Evolutionary conservation across 1,140 invertebrate species (phyloP), one percentile per base, ranked within the genome.

Genomic region (Drosophila carrolli): DNA sequence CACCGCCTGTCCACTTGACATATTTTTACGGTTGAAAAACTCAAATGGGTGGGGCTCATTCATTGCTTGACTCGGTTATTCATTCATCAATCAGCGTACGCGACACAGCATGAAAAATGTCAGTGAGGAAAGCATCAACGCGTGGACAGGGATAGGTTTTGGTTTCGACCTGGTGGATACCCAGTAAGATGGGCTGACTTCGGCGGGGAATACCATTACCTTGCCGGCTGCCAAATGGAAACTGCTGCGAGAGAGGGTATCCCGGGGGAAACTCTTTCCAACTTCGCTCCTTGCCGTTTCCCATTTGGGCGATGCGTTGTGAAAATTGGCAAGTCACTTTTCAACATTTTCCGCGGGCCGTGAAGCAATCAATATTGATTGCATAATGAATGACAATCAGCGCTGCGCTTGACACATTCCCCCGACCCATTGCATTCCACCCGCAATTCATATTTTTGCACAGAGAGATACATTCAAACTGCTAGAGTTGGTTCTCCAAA

Each of bases 291-390:
- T 50, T 50, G 48, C 27, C 48, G 8, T 14, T 63, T 4, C 54
- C 54, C 53, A 37, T 50, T 55, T 66, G 53, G 56, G 53, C 71
- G 71, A 75, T 75, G 74, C 75, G 74, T 77, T 68, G 74, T 75
- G 70, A 88, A 86, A 81, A 85, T 82, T 86, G 82, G 63, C 83
- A 80, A 88, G 83, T 88, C 83, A 88, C 71, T 86, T 70, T 78
- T 82, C 79, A 82, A 68, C 66, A 81, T 74, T 70, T 71, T 65
- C 40, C 72, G 72, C 58, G 65, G 57, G 58, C 65, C 78, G 77
- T 78, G 60, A 60, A 88, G 83, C 84, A 88, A 88, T 88, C 83
- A 88, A 83, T 88, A 88, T 88, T 88, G 83, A 88, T 88, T 88
- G 83, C 84, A 88, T 88, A 88, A 88, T 88, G 83, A 88, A 86